phyloP scores from a whole-genome alignment of 2,113 vertebrate species.

The Fregetta grallaria region DNA sequence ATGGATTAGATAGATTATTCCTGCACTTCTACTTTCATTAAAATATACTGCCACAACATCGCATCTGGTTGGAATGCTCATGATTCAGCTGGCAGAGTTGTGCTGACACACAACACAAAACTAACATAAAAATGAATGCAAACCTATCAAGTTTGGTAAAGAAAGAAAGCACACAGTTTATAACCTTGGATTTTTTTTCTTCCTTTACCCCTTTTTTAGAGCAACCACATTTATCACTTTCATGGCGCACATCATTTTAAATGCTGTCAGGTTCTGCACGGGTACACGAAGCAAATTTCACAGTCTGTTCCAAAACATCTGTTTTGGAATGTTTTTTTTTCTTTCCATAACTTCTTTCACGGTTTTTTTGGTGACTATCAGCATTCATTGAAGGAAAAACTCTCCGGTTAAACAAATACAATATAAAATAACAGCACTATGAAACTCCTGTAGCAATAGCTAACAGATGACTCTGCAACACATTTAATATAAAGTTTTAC shows the following conservation, averaged over 20 bases:
- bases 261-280: background rate
- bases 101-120: background rate
- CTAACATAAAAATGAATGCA: background rate
- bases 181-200: background rate
- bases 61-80: background rate
- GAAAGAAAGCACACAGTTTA: background rate
- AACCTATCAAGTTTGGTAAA: background rate
- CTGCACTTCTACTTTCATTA: background rate
- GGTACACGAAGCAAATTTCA: background rate
- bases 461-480: background rate
- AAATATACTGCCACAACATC: background rate
- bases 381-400: background rate
- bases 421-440: background rate
- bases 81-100: background rate
- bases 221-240: background rate
- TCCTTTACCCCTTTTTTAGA: background rate
- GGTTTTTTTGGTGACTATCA: background rate
- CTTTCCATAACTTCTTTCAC: background rate
- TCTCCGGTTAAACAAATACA: background rate
- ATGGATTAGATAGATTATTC: background rate
- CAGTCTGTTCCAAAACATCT: background rate
- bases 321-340: background rate
- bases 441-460: background rate
- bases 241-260: background rate
- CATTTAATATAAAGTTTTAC: background rate